phyloP scores from a whole-genome alignment of 1,140 invertebrate genomes.

The Drosophila gunungcola region DNA sequence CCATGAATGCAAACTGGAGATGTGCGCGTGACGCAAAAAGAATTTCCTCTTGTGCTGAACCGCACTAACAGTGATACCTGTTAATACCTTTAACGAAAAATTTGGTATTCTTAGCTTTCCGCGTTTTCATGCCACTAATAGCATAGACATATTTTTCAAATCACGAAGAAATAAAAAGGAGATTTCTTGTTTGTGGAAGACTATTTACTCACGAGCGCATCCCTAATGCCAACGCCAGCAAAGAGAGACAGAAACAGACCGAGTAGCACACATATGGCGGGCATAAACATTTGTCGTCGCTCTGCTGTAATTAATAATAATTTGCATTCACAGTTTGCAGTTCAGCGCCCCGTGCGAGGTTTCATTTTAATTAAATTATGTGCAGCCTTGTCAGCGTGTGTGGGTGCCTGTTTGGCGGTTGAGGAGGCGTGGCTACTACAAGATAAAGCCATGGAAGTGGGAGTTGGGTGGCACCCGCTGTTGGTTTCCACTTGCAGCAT shows the following conservation, averaged over 20 bases:
- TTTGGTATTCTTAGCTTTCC: too few relatives aligned
- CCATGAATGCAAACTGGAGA: constrained; percentile 1
- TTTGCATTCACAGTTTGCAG: constrained; percentile 54
- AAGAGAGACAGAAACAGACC: neutral
- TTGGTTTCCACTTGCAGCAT: constrained; percentile 20
- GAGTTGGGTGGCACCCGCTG: constrained; percentile 3
- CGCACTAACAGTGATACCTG: too few relatives aligned
- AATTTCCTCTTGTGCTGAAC: neutral
- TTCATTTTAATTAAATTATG: constrained; percentile 53
- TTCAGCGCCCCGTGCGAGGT: constrained; percentile 47
- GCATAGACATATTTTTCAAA: too few relatives aligned
- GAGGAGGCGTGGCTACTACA: constrained; percentile 48
- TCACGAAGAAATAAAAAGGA: too few relatives aligned
- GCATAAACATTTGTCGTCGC: constrained; percentile 48
- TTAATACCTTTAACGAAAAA: too few relatives aligned
- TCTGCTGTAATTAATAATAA: constrained; percentile 55
- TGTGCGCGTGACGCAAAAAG: neutral
- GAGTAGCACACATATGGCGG: constrained; percentile 41
- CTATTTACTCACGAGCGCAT: neutral
- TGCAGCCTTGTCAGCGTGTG: constrained; percentile 31
- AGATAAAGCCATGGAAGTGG: constrained; percentile 32
- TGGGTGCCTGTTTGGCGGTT: constrained; percentile 12
- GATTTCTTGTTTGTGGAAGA: neutral
- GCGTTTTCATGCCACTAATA: too few relatives aligned
- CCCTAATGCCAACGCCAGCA: neutral